Conservation (phyloP, 2,888 invertebrate species). For the Drosophila tripunctata region DNA sequence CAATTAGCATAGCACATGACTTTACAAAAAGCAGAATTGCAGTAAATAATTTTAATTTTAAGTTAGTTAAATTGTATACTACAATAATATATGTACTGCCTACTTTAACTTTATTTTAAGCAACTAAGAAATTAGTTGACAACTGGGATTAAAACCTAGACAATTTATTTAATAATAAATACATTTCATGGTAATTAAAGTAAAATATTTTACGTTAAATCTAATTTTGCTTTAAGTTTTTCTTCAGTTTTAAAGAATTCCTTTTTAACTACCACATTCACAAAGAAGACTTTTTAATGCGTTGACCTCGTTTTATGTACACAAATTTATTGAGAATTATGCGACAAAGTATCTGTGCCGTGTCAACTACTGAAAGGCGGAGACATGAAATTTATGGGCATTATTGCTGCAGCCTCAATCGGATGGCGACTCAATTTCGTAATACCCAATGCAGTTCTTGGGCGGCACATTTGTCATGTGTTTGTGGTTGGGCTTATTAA, state of each 20-base stretch:
- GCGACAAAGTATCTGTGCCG: slow-evolving; percentile 71
- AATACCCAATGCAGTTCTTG: slow-evolving; percentile 44
- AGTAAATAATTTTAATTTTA: too few relatives aligned
- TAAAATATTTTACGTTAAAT: too few relatives aligned
- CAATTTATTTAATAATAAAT: too few relatives aligned
- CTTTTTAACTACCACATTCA: too few relatives aligned
- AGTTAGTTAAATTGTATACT: too few relatives aligned
- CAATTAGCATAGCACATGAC: background rate
- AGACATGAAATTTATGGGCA: slow-evolving; percentile 58
- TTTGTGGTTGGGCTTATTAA: slow-evolving; percentile 70
- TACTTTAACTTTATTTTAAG: too few relatives aligned
- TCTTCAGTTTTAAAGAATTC: background rate
- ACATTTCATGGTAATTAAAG: too few relatives aligned
- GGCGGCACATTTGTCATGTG: slow-evolving; percentile 66
- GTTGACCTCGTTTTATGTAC: background rate
- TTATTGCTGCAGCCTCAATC: slow-evolving; percentile 55
- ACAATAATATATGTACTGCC: too few relatives aligned
- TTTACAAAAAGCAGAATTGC: background rate
- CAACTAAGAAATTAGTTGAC: too few relatives aligned
- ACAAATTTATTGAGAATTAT: slow-evolving; percentile 64
- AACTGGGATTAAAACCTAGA: too few relatives aligned
- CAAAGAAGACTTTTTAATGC: background rate
- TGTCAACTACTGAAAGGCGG: slow-evolving; percentile 64
- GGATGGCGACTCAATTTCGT: background rate
- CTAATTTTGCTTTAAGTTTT: background rate